Evolutionary conservation across 2,113 vertebrate genomes (phyloP), one percentile per base, ranked within the genome.

Genomic region (Craseonycteris thonglongyai): DNA sequence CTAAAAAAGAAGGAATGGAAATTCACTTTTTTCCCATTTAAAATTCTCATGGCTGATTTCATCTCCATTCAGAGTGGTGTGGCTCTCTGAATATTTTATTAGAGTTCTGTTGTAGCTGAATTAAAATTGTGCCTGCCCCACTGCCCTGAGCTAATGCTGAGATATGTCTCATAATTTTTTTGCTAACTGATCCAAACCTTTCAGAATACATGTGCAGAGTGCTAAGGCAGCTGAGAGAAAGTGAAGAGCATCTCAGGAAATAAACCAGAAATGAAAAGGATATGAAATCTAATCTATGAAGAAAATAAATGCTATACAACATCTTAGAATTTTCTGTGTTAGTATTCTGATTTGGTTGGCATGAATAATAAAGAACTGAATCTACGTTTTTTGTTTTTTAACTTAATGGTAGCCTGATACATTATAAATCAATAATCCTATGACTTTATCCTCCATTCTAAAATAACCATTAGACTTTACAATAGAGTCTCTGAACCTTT

Each of bases 41-140:
- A 51, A 95, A 92, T 96, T 96, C 63, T 92, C 11, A 0, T 74
- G 58, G 83, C 58, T 69, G 51, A 83, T 80, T 54, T 83, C 76
- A 85, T 92, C 63, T 94, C 80, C 88, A 90, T 90, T 81, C 72
- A 59, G 35, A 90, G 47, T 88, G 65, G 9, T 28, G 7, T 42
- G 38, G 59, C 21, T 83, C 45, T 66, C 90, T 95, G 71, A 95
- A 95, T 96, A 80, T 97, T 93, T 96, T 95, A 95, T 95, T 90
- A 78, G 71, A 72, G 11, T 66, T 93, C 71, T 81, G 18, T 21
- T 80, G 59, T 80, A 59, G 59, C 16, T 69, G 56, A 91, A 49
- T 91, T 95, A 86, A 91, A 89, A 58, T 54, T 45, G 40, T 81
- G 28, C 26, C 68, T 91, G 47, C 75, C 80, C 86, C n/a, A 69